Evolutionary conservation across 2,113 vertebrate genomes (phyloP), one percentile per base, ranked within the genome.

Genomic region (rat (Rattus norvegicus)): DNA sequence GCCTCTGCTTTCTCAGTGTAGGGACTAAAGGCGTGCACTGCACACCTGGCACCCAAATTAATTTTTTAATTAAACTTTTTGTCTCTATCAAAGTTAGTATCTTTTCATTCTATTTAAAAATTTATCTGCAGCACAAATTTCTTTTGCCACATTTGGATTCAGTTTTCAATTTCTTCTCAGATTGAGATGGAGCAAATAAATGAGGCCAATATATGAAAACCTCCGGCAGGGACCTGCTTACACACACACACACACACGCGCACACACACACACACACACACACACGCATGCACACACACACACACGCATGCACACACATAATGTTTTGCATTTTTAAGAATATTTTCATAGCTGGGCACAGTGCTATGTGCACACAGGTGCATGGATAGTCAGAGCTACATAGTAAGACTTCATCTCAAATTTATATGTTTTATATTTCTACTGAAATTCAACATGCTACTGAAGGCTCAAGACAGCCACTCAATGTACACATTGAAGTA

Each of bases 101-200:
- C 8, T 90, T 92, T 67, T 73, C 88, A 36, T 92, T 85, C 26
- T 87, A 39, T n/a, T 95, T 92, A 79, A 61, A 56, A 39, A 54
- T 67, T 84, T 88, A 75, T 70, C 85, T 79, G 24, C 54, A 67
- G 28, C 33, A 76, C 33, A 92, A 75, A 91, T 89, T 33, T 96
- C 36, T 91, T 47, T 67, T 24, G 17, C 24, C 7, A 36, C 24
- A 43, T 67, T 90, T 94, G 73, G 47, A 9, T 85, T 19, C 17
- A 90, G 12, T 90, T 93, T 76, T 86, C 30, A 88, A 80, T 90
- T 94, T 69, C 17, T 65, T 26, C 59, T 95, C 70, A 12, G 87
- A 47, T 47, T 80, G 49, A 69, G 13, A 86, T 13, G 92, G 52
- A 93, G 47, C 24, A 43, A 56, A 39, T 77, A 19, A 47, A 17